Evolutionary conservation across 1,140 invertebrate genomes (phyloP), one percentile per base, ranked within the genome.

Genomic region (Anagrus nilaparvatae): DNA sequence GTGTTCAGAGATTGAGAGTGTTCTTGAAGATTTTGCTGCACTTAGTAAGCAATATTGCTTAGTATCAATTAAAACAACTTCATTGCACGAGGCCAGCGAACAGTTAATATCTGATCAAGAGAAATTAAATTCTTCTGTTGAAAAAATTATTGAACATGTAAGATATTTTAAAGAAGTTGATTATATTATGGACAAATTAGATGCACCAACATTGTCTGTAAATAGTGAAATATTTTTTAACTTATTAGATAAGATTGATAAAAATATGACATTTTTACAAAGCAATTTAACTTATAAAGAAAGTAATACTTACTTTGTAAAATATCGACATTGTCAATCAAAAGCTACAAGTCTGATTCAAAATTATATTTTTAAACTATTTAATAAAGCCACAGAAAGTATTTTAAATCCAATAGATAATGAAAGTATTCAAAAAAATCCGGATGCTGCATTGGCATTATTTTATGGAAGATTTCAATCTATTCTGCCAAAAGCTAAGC

Each of bases 391-490:
- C 0, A 87, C 87, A 1, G 81, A 85, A 82, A 68, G 81, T 76
- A 35, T 61, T 74, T 30, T 62, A 55, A 48, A 75, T 67, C 21
- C 61, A 27, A 66, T 53, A 24, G 69, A 74, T n/a, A 67, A 68
- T 12, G 60, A 69, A 13, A 51, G 56, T 5, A 49, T 54, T 1
- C 65, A 67, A 23, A 69, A 71, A 24, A 66, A 58, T 24, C 49
- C 74, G 1, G 85, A 91, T 56, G 81, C 87, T 20, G 82, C 87
- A 1, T 85, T 92, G 60, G 87, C 90, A 0, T 62, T 94, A 2
- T 92, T 91, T 57, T 97, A 96, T 63, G 91, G 91, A 0, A 91
- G 93, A 66, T 96, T 96, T 67, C 84, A 91, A 64, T 82, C 87
- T 1, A 82, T 85, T 40, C 81, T 91, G 1, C 79, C 83, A 0